Conservation (phyloP, 1,140 invertebrate genomes). For the Cryptotermes secundus region DNA sequence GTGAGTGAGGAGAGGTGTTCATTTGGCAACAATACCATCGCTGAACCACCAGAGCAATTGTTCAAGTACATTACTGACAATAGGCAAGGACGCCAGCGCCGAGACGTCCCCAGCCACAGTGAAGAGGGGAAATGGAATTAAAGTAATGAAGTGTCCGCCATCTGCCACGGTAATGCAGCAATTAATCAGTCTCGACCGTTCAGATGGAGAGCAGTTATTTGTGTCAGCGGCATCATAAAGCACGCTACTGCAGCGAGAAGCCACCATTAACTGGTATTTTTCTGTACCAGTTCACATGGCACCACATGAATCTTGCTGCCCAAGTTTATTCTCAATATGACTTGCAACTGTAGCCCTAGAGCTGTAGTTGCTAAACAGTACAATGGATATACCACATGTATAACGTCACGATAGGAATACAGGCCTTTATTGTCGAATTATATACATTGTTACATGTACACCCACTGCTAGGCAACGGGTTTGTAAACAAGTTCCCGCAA, state of each 20-base stretch:
- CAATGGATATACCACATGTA: too few species aligned
- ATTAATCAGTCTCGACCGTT: background rate
- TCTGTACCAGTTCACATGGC: too few species aligned
- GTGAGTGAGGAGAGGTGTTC: background rate
- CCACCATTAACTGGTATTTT: background rate
- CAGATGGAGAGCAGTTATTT: background rate
- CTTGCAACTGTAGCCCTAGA: too few species aligned
- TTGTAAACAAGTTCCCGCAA: too few species aligned
- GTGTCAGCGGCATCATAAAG: background rate
- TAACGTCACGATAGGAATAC: too few species aligned
- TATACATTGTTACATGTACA: too few species aligned
- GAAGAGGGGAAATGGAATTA: background rate
- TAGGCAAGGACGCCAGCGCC: background rate
- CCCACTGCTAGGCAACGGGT: too few species aligned
- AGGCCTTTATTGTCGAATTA: too few species aligned
- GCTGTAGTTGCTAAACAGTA: too few species aligned
- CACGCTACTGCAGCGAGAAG: background rate
- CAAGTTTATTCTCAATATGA: too few species aligned
- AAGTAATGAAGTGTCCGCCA: slow-evolving; percentile 11
- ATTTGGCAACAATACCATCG: background rate
- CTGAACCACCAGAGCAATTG: background rate
- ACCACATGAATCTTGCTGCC: too few species aligned
- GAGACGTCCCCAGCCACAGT: background rate
- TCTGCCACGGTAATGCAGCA: background rate
- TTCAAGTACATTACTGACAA: background rate